Conservation (phyloP, 2,888 invertebrate genomes). For the Reticulitermes lucifugus region DNA sequence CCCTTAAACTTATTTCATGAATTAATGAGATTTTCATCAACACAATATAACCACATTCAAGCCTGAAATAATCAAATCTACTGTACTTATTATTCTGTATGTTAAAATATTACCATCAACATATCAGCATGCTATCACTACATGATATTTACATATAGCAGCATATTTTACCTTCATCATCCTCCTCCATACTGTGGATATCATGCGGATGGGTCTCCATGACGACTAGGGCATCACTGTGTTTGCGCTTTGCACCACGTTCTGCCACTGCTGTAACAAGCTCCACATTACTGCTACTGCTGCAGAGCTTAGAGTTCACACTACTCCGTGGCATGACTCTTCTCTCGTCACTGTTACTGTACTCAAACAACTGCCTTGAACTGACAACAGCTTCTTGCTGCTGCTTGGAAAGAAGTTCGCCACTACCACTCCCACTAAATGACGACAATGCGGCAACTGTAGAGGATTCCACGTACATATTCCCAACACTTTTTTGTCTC, state of each 20-base stretch:
- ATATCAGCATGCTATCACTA: not conserved
- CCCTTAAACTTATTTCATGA: not conserved
- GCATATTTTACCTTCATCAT: constrained; percentile 61
- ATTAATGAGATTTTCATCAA: not conserved
- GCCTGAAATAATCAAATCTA: constrained; percentile 5
- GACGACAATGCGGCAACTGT: constrained; percentile 39
- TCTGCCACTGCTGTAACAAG: constrained; percentile 27
- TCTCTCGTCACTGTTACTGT: constrained; percentile 24
- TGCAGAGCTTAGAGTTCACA: constrained; percentile 27
- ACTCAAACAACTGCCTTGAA: constrained; percentile 59
- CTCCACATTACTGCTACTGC: constrained; percentile 25
- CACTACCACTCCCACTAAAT: constrained; percentile 21
- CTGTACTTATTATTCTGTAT: constrained; percentile 1
- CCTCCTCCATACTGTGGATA: constrained; percentile 58
- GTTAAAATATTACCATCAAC: not conserved
- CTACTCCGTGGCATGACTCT: not conserved
- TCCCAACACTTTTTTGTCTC: constrained; percentile 3
- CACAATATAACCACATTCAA: not conserved
- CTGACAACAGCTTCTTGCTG: constrained; percentile 57
- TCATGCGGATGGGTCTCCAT: constrained; percentile 62
- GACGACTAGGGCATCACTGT: constrained; percentile 61
- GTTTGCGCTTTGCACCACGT: constrained; percentile 57
- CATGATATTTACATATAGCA: not conserved
- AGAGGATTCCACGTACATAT: constrained; percentile 46
- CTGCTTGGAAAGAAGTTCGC: constrained; percentile 25